A percentile compares a stretch with the other conserved stretches of the same genome.
Evolutionary conservation across 2,888 invertebrate genomes (phyloP).

Genomic region (Argyresthia albistria): DNA sequence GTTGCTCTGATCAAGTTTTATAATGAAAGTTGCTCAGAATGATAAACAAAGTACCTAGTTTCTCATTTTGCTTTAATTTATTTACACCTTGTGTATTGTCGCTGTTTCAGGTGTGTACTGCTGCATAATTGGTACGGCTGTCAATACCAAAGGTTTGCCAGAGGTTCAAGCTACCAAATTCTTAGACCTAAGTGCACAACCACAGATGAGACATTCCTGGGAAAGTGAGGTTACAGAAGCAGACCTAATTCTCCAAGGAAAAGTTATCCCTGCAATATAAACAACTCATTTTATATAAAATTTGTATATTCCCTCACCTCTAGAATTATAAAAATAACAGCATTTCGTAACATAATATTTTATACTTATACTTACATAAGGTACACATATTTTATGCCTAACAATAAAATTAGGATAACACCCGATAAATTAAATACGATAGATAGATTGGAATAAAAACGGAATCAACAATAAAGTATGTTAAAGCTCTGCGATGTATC

Average conservation of each 20-base stretch:
- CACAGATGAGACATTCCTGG: slow-evolving; percentile 47
- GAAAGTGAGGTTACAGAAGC: slow-evolving; percentile 51
- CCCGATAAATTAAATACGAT: too few relatives aligned
- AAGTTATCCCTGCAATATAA: slow-evolving; percentile 25
- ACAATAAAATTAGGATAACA: too few relatives aligned
- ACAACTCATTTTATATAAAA: slow-evolving; percentile 8
- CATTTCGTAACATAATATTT: slow-evolving; percentile 12
- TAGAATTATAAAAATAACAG: neutral
- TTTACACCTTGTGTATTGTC: too few relatives aligned
- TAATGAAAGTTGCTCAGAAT: too few relatives aligned
- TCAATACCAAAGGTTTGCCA: slow-evolving; percentile 51
- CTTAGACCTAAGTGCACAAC: slow-evolving; percentile 40
- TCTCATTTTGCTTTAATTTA: neutral
- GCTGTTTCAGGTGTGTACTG: slow-evolving; percentile 50
- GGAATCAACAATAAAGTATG: too few relatives aligned
- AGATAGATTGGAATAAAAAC: too few relatives aligned
- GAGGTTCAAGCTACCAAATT: slow-evolving; percentile 55
- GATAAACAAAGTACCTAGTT: too few relatives aligned
- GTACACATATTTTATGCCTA: neutral
- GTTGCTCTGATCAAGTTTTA: too few relatives aligned
- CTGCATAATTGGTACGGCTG: slow-evolving; percentile 51
- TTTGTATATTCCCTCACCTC: slow-evolving; percentile 19
- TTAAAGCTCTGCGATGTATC: too few relatives aligned
- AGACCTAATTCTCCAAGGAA: slow-evolving; percentile 39
- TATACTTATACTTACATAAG: slow-evolving; percentile 14